Conservation (phyloP, 92 coral and sea anemone species). For the Paramuricea clavata region DNA sequence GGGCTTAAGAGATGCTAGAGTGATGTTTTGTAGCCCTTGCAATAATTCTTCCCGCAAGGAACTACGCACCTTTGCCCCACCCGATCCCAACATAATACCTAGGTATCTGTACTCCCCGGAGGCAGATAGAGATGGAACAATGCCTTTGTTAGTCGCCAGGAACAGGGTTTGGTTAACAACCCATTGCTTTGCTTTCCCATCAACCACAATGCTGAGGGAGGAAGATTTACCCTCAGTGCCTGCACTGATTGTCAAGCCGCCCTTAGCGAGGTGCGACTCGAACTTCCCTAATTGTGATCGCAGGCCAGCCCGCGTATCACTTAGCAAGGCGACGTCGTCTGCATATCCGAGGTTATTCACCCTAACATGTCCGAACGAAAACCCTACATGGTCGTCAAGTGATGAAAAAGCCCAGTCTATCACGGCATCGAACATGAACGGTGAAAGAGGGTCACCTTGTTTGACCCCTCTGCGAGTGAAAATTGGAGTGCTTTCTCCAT, state of each 20-base stretch:
- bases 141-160: background rate
- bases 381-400: background rate
- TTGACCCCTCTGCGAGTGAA: constrained; percentile 14
- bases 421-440: constrained; percentile 14
- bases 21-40: constrained; percentile 15
- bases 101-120: constrained; percentile 17
- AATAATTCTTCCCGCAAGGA: background rate
- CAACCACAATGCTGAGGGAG: constrained; percentile 3
- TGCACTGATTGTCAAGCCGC: constrained; percentile 23
- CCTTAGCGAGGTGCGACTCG: background rate
- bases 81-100: constrained; percentile 7
- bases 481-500: background rate
- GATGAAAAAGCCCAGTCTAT: constrained; percentile 16
- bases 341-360: constrained; percentile 23
- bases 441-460: constrained; percentile 42
- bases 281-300: background rate
- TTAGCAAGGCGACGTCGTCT: constrained; percentile 31
- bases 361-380: background rate
- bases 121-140: constrained; percentile 1
- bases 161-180: background rate
- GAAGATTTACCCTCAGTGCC: constrained; percentile 32
- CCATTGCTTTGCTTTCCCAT: constrained; percentile 45
- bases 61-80: background rate
- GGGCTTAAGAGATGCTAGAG: constrained; percentile 54
- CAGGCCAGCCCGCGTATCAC: constrained; percentile 10